These are phyloP conservation scores for Scaptodrosophila lebanonensis DNA, from an alignment of 1,140 invertebrate genomes.

Conservation along the genomic window DNA sequence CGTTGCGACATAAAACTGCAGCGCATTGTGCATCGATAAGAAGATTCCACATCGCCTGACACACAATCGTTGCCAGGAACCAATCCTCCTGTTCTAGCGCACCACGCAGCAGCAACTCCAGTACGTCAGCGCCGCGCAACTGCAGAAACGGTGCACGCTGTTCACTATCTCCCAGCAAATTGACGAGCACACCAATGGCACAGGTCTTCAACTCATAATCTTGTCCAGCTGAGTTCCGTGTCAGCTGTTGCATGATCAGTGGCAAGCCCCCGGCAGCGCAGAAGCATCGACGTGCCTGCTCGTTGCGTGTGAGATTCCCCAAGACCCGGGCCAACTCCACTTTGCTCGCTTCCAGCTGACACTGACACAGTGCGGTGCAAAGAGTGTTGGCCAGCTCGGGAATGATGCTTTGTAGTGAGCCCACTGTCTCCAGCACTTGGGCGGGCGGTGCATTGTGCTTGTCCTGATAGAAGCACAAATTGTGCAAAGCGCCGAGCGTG, in stretches of 20 bases:
- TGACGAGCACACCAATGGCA: conserved; percentile 72
- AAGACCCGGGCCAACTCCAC: conserved; percentile 75
- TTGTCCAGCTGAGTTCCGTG: conserved; percentile 43
- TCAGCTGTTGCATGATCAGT: conserved; percentile 59
- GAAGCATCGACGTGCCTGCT: conserved; percentile 67
- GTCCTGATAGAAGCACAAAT: conserved; percentile 75
- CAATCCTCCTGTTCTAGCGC: conserved; percentile 70
- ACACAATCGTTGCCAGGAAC: conserved; percentile 72
- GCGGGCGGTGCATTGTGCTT: conserved; percentile 28
- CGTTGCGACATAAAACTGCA: conserved; percentile 77
- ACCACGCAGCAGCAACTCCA: conserved; percentile 55
- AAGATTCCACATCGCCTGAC: conserved; percentile 83
- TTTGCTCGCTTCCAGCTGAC: conserved; percentile 39
- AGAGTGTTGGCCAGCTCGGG: conserved; percentile 47
- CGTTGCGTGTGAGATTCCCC: conserved; percentile 76
- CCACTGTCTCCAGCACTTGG: conserved; percentile 22
- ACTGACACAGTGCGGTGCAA: conserved; percentile 40
- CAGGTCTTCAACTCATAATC: conserved; percentile 72
- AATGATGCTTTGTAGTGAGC: conserved; percentile 62
- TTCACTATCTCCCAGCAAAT: conserved; percentile 70
- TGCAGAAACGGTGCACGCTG: conserved; percentile 68
- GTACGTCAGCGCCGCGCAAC: conserved; percentile 54
- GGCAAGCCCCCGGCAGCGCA: conserved; percentile 63
- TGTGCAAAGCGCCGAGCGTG: conserved; percentile 72
- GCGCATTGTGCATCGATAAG: conserved; percentile 79